These are phyloP conservation scores for Ploceus nigricollis DNA, from an alignment of 2,113 vertebrate genomes.

Conservation along the genomic window DNA sequence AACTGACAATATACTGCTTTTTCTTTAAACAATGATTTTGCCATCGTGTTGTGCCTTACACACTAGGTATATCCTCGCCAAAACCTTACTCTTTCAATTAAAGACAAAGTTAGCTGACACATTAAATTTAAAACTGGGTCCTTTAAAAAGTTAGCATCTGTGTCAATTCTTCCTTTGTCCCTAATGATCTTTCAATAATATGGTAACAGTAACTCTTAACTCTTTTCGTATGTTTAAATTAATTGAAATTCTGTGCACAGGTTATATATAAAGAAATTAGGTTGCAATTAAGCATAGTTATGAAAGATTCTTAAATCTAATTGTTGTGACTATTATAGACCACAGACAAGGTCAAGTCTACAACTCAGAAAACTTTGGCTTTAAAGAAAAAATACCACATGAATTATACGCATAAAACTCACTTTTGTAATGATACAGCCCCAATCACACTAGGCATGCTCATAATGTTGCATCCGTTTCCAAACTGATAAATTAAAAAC, in stretches of 20 bases:
- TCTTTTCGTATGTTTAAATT: conserved; percentile 42
- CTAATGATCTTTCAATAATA: conserved; percentile 50
- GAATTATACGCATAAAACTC: not conserved
- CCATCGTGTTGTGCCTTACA: not conserved
- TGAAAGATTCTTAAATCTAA: conserved; percentile 51
- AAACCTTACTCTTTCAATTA: not conserved
- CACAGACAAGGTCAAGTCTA: conserved; percentile 38
- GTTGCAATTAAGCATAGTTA: conserved; percentile 60
- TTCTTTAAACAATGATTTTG: not conserved
- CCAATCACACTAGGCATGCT: not conserved
- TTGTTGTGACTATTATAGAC: conserved; percentile 44
- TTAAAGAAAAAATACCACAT: not conserved
- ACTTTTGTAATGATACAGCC: not conserved
- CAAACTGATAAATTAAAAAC: not conserved
- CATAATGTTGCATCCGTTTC: not conserved
- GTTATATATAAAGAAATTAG: conserved; percentile 61
- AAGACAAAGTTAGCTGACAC: not conserved
- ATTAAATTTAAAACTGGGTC: not conserved
- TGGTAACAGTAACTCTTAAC: conserved; percentile 5
- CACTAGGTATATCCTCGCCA: not conserved
- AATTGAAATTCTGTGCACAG: conserved; percentile 47
- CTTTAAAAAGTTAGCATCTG: conserved; percentile 23
- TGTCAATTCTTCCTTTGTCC: conserved; percentile 25
- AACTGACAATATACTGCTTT: not conserved
- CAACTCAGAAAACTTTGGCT: not conserved